A percentile compares a stretch with the other conserved stretches of the same genome.
Evolutionary conservation across 2,113 vertebrate genomes (phyloP).

Genomic region (Ciconia boyciana): DNA sequence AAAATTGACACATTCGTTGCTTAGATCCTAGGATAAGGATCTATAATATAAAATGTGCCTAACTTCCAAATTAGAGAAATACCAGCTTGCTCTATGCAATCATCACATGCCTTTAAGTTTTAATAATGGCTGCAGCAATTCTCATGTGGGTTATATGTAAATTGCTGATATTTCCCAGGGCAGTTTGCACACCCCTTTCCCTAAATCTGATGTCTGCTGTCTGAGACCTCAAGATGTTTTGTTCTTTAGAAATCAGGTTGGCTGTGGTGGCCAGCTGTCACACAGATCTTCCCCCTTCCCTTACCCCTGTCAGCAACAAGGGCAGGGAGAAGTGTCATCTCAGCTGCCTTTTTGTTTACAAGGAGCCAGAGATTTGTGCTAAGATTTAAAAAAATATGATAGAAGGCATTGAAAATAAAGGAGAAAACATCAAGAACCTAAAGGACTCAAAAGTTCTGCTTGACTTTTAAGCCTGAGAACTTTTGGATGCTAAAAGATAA

Average conservation of each 20-base stretch:
- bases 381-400: background rate
- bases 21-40: background rate
- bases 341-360: background rate
- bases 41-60: background rate
- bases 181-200: background rate
- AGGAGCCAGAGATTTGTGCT: background rate
- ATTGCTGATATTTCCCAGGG: background rate
- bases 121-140: background rate
- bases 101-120: background rate
- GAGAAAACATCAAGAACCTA: background rate
- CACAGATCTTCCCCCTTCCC: background rate
- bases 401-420: background rate
- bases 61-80: background rate
- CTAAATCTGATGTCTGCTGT: background rate
- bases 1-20: background rate
- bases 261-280: background rate
- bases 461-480: background rate
- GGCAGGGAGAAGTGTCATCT: background rate
- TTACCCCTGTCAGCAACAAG: background rate
- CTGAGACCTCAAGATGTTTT: background rate
- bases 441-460: background rate
- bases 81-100: background rate
- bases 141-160: background rate
- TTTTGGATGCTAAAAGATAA: background rate
- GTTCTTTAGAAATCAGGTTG: background rate